Evolutionary conservation across 2,797 vertebrate species (phyloP), one percentile per base, ranked within the genome.

Genomic region (Neoniphon sammara): DNA sequence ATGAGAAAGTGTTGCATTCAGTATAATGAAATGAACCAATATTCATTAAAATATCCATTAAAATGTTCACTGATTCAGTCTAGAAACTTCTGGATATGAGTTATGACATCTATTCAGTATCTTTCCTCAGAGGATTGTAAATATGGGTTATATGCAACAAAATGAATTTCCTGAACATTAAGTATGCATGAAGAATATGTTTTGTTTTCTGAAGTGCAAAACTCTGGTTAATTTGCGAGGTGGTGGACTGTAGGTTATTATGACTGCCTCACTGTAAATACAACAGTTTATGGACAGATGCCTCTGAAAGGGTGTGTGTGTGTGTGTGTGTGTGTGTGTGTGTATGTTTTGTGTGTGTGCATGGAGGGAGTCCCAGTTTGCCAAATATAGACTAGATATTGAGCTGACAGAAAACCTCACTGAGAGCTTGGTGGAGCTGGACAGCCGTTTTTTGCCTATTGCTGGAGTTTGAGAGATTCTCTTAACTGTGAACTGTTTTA

Each of bases 131-230:
- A 42, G 47, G 18, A 42, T 30, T 27, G 50, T 7, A 5, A 60
- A 55, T 70, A 10, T 27, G 18, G 34, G 66, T 70, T 76, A 57
- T 70, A 39, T 11, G 14, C 31, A 34, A 34, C 31, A 34, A 34
- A 34, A 1, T 34, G 31, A 34, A 34, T 34, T 34, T 12, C 36
- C 12, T 39, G 2, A 39, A 39, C 2, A 39, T 10, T 39, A 39
- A 39, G 36, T 12, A 12, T 11, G 36, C 31, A 34, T 34, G 12
- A 39, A 39, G 36, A 11, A 39, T 39, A 20, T 10, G 9, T 52
- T 52, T 52, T 49, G 14, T 49, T 50, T n/a, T 52, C 36, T 39
- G 9, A 39, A 39, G 36, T 39, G 36, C 36, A 39, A 7, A 39
- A 10, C 6, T 7, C 36, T 39, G 36, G 10, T 39, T 39, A 10